Evolutionary conservation across 2,888 invertebrate genomes (phyloP), one percentile per base, ranked within the genome.

Genomic region (Cataglyphis livida): DNA sequence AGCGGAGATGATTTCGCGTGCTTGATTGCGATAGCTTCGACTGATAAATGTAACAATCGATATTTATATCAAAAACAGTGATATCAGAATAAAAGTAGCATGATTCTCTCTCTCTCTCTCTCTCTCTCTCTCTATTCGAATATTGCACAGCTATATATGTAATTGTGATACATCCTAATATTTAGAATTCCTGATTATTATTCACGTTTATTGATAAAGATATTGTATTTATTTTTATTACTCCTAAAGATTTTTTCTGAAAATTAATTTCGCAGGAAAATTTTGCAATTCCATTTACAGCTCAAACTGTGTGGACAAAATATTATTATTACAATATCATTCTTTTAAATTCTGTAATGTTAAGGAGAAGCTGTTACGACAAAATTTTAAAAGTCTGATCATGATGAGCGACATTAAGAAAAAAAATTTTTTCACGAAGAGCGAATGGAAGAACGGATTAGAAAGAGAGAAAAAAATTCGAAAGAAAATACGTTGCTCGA

Each of bases 371-470:
- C 10, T 41, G 41, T 32, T 54, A 9, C 12, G 28, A 10, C 18
- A 44, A 62, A 38, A 41, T 81, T 83, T 70, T 18, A 18, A 10
- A 71, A 61, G 12, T 71, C 48, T 5, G 44, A 71, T 59, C 71
- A 75, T 70, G 62, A 76, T 62, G 62, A 54, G 28, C 48, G 73
- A 79, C 18, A 38, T 35, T 78, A 68, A 44, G 12, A 59, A 44
- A 41, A 51, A 54, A 64, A 65, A 32, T 62, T 48, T 74, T 71
- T 74, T 71, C 74, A 18, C 10, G 38, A 10, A 32, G 54, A 25
- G 41, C 38, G 38, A 44, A 18, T 35, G 74, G 57, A 44, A 48
- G 15, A 10, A 28, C 3, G 44, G 44, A 28, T 3, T 44, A 54
- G 21, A 48, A 48, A 44, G 44, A 41, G 48, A 54, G 48, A 18